Evolutionary conservation across 37 sponge, comb jelly and placozoan genomes (phyloP), one percentile per base, ranked within the genome.

Genomic region (Spongilla lacustris): DNA sequence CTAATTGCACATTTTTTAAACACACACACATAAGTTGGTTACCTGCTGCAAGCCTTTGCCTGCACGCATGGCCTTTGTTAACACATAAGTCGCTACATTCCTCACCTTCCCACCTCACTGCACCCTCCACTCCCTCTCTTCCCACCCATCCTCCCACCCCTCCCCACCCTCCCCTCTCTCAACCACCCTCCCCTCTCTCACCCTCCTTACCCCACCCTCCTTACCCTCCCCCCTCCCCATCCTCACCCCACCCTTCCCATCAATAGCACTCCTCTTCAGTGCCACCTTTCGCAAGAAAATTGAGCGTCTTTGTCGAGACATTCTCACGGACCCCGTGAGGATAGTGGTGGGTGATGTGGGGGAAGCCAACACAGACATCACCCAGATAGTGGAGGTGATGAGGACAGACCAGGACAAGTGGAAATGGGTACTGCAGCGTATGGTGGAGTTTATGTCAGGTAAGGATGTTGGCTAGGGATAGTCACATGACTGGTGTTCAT

Each of bases 291-390:
- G 91, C 24, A 98, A 98, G 92, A 93, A 93, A 76, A 86, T 98
- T 13, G 95, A 96, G 80, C 70, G 87, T 35, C 85, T 98, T n/a
- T 91, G 92, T 84, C 89, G 99, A 10, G 98, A 97, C 37, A 75
- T 74, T 27, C 89, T 95, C 49, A 91, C 91, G 17, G 98, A 97
- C 32, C 98, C 98, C 38, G 81, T 97, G n/a, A 84, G 96, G 17
- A 81, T 97, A 2, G 86, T 95, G 30, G 86, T 97, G n/a, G 98
- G 98, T 0, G 94, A 88, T 41, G 36, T 92, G 28, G 98, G 98
- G 21, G 98, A 97, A 83, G 97, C 99, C 17, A 98, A 95, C 85
- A 90, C 96, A 29, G 99, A 98, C 87, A 89, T 98, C 76, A 98
- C 95, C 28, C 99, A 98, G 77, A 75, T 89, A 27, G 92, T 87